These are phyloP conservation scores for Zophobas atratus DNA, from an alignment of 1,140 invertebrate species.

Conservation along the genomic window DNA sequence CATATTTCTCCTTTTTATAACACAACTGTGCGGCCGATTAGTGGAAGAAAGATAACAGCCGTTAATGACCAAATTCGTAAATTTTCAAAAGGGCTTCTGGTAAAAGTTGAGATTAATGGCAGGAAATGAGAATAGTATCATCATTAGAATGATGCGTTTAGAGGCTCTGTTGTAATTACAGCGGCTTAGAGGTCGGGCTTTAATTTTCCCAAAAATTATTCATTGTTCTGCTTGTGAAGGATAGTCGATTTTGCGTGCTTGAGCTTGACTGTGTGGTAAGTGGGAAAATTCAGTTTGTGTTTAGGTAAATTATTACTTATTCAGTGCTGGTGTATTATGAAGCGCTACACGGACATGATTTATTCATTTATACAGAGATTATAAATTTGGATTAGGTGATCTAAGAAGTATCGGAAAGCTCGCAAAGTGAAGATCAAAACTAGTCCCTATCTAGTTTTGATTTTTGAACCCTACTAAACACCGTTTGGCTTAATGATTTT, in stretches of 20 bases:
- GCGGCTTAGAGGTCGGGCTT: not conserved
- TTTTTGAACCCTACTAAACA: too few relatives aligned
- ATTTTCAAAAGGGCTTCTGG: slow-evolving; percentile 2
- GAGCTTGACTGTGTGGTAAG: not conserved
- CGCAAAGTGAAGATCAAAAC: too few relatives aligned
- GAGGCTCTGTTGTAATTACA: slow-evolving; percentile 1
- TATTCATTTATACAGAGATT: too few relatives aligned
- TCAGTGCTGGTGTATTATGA: not conserved
- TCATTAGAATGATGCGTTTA: slow-evolving; percentile 2
- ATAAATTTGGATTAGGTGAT: too few relatives aligned
- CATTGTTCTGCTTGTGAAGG: not conserved
- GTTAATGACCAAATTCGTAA: slow-evolving; percentile 10
- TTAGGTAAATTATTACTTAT: not conserved
- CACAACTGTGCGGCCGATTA: not conserved
- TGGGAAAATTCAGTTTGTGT: not conserved
- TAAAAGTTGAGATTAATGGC: slow-evolving; percentile 8
- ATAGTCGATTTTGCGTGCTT: not conserved
- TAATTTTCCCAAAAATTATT: not conserved
- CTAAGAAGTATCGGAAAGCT: too few relatives aligned
- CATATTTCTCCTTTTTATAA: too few relatives aligned
- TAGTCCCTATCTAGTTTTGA: too few relatives aligned
- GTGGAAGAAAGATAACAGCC: slow-evolving; percentile 17
- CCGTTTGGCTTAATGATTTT: too few relatives aligned
- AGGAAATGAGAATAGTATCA: not conserved
- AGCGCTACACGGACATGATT: too few relatives aligned